Evolutionary conservation across 2,797 vertebrate species (phyloP).

Genomic region (Catostomus latipinnis): DNA sequence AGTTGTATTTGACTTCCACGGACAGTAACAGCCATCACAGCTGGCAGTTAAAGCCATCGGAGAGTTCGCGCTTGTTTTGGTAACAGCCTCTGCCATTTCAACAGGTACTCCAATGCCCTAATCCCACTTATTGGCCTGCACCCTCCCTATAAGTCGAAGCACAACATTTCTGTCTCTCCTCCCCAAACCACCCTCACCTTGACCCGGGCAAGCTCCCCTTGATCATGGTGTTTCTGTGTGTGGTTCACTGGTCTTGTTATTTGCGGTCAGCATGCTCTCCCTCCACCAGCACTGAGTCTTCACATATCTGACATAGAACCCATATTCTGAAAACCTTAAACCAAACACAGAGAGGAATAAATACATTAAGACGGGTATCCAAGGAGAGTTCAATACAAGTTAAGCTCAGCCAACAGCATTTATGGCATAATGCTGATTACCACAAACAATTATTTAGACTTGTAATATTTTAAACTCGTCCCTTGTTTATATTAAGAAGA

Average conservation of each 20-base stretch:
- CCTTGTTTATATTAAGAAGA: no score
- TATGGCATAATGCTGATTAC: no score
- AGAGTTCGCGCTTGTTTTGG: constrained; percentile 93
- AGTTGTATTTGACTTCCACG: constrained; percentile 96
- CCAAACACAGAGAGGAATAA: neutral
- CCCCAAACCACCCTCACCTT: neutral
- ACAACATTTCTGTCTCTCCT: neutral
- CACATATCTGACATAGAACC: constrained; percentile 5
- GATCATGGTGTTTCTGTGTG: constrained; percentile 10
- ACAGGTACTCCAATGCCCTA: constrained; percentile 90
- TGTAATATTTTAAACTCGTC: no score
- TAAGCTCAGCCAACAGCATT: no score
- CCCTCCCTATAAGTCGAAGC: neutral
- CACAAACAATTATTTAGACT: no score
- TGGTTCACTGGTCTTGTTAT: constrained; percentile 18
- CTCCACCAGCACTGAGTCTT: constrained; percentile 1
- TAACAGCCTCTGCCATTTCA: constrained; percentile 85
- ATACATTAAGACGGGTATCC: neutral
- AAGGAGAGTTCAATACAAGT: no score
- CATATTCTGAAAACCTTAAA: neutral
- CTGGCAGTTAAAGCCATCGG: constrained; percentile 98
- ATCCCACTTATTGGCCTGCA: constrained; percentile 65
- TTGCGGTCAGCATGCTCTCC: neutral
- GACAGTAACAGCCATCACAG: constrained; percentile 92
- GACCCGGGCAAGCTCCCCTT: constrained; percentile 23